Evolutionary conservation across 1,140 invertebrate species (phyloP), one percentile per base, ranked within the genome.

Genomic region (Aphidius ervi): DNA sequence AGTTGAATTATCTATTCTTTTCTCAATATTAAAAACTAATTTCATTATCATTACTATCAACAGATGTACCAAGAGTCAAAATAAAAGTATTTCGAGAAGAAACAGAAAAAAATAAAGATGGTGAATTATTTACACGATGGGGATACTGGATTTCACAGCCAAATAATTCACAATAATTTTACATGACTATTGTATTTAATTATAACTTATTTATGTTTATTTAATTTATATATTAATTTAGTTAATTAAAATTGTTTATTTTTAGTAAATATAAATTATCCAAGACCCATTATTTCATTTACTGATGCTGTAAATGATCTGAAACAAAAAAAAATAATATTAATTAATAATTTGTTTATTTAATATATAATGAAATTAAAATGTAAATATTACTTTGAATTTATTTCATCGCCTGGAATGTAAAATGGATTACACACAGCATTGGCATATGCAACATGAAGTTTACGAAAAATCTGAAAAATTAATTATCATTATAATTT

Each of bases 391-490:
- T 84, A 94, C 92, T 85, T 87, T 5, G 92, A 94, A 46, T 80
- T 84, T 50, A 96, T 90, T 66, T 85, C 83, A 69, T 93, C 89
- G 23, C 91, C 92, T 49, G 94, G 93, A 73, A 90, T 86, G 76
- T 97, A 95, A 78, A 98, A 98, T 52, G 95, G 94, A 84, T 97
- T 96, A 71, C 92, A 95, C 16, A 97, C 86, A 68, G 93, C 88
- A 79, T 97, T 93, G 4, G 92, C 90, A 77, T 97, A 98, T 9
- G 93, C 86, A 55, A 87, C 85, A 76, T 98, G 95, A 37, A 98
- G 81, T 78, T 92, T 91, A 59, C 92, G 84, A 69, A 98, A 93
- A 82, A 93, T 94, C 90, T 93, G 69, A 57, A 79, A 80, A 70
- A 61, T 59, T 56, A 61, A 64, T 57, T 8, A 55, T 5, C 54